These are phyloP conservation scores for Mamestra configurata DNA, from an alignment of 1,140 invertebrate genomes.

Conservation along the genomic window DNA sequence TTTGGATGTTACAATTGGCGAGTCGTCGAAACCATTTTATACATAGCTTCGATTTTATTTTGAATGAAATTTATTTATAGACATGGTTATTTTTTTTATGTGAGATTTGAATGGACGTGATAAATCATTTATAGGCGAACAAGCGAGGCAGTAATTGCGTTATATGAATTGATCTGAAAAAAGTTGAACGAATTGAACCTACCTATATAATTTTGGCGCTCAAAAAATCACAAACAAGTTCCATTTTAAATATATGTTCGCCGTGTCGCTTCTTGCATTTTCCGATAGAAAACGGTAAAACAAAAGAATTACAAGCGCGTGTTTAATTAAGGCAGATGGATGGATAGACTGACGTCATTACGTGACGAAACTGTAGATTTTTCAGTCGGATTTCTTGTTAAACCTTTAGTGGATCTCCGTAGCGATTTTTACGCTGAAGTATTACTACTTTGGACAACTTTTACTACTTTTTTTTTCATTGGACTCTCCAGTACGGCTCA, in stretches of 20 bases:
- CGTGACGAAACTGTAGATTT: constrained; percentile 24
- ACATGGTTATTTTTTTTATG: not conserved
- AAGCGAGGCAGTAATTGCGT: not conserved
- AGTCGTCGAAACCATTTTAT: not conserved
- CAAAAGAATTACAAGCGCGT: constrained; percentile 8
- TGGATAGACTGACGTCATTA: constrained; percentile 10
- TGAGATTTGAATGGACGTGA: too few relatives aligned
- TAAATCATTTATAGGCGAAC: not conserved
- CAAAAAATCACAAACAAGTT: not conserved
- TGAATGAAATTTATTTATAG: not conserved
- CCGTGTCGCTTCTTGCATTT: not conserved
- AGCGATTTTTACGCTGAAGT: not conserved
- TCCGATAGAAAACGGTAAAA: constrained; percentile 1
- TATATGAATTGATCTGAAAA: not conserved
- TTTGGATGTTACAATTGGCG: not conserved
- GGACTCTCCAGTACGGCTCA: too few relatives aligned
- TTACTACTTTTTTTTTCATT: too few relatives aligned
- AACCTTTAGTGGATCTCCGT: not conserved
- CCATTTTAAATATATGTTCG: not conserved
- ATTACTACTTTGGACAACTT: too few relatives aligned
- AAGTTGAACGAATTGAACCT: too few relatives aligned
- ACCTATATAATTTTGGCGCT: too few relatives aligned
- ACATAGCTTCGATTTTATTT: not conserved
- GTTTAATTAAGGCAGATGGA: constrained; percentile 22
- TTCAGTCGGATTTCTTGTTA: constrained; percentile 26